A percentile compares a stretch with the other conserved stretches of the same genome.
Conservation (phyloP, 2,797 vertebrate genomes). For the Premnoplex brunnescens region DNA sequence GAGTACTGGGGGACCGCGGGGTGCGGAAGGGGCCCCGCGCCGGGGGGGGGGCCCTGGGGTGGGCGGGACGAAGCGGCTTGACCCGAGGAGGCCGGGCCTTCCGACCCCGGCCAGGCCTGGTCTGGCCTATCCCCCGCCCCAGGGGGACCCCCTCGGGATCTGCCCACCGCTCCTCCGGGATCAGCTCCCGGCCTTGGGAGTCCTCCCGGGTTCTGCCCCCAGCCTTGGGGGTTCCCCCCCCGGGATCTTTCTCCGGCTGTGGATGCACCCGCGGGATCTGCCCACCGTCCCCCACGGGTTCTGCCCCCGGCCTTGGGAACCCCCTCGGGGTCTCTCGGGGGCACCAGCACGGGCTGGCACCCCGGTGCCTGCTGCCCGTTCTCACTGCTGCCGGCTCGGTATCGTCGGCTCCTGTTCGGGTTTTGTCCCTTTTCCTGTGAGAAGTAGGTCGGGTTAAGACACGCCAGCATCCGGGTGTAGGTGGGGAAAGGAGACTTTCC, state of each 20-base stretch:
- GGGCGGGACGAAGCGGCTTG: not conserved
- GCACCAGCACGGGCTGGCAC: not conserved
- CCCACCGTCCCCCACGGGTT: not conserved
- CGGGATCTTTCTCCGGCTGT: no score
- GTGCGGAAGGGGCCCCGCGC: not conserved
- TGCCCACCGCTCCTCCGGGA: not conserved
- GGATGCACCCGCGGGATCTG: not conserved
- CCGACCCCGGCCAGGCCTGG: not conserved
- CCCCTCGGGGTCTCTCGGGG: not conserved
- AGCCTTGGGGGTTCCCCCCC: no score
- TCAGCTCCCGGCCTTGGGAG: no score
- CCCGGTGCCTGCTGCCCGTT: not conserved
- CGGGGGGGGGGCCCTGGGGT: not conserved
- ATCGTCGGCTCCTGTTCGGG: not conserved
- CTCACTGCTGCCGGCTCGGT: not conserved
- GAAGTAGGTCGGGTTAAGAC: not conserved
- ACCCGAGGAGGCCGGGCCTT: not conserved
- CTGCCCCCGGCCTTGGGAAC: not conserved
- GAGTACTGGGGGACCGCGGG: not conserved
- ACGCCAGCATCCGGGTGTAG: not conserved
- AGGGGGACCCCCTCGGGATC: no score
- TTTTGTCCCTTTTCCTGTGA: not conserved
- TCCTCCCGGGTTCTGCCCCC: not conserved
- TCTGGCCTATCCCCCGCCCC: not conserved
- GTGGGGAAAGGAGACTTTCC: not conserved